phyloP scores from a whole-genome alignment of 2,888 invertebrate genomes.

The Sphecodes monilicornis region DNA sequence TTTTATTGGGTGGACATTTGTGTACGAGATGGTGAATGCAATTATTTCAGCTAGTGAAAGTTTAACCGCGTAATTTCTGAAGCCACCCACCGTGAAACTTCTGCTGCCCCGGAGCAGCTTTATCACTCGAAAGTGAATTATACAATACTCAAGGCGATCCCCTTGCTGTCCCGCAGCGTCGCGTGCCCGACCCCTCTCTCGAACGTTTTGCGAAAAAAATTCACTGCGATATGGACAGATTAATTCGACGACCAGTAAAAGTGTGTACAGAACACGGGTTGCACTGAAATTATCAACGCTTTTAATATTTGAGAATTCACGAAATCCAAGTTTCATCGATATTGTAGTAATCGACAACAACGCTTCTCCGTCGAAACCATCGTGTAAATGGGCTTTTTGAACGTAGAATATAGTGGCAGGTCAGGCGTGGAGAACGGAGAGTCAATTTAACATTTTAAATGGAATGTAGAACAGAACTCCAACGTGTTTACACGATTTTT shows the following conservation, averaged over 20 bases:
- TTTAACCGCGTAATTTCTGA: slow-evolving; percentile 70
- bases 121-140: slow-evolving; percentile 68
- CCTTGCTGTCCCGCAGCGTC: slow-evolving; percentile 11
- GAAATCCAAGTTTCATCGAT: neutral
- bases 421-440: neutral
- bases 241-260: slow-evolving; percentile 77
- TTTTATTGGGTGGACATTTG: slow-evolving; percentile 12
- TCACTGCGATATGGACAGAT: slow-evolving; percentile 38
- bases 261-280: slow-evolving; percentile 74
- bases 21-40: slow-evolving; percentile 53
- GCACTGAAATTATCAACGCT: neutral
- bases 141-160: slow-evolving; percentile 56
- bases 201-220: slow-evolving; percentile 49
- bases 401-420: neutral
- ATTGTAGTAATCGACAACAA: neutral
- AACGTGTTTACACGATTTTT: too few relatives aligned
- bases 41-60: slow-evolving; percentile 70
- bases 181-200: neutral
- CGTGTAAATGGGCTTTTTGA: neutral
- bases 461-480: too few relatives aligned
- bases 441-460: neutral
- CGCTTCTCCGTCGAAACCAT: neutral
- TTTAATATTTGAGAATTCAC: neutral
- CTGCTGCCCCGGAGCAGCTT: slow-evolving; percentile 53
- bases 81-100: slow-evolving; percentile 61